phyloP scores from a whole-genome alignment of 2,888 invertebrate species.

The Drosophila anceps region DNA sequence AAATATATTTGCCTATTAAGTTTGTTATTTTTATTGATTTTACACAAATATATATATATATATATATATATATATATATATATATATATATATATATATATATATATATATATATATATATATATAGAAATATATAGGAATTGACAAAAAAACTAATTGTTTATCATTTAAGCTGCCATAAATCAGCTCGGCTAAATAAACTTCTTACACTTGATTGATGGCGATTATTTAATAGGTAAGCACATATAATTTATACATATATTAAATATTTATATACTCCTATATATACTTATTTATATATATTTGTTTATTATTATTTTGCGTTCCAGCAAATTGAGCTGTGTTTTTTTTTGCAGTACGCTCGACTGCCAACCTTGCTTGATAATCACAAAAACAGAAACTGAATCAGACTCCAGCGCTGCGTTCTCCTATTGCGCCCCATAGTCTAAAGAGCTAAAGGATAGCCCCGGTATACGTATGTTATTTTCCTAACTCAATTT shows the following conservation, averaged over 20 bases:
- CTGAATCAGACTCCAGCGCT: constrained; percentile 24
- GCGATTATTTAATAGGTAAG: constrained; percentile 28
- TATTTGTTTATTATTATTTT: constrained; percentile 42
- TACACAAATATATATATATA: too few relatives aligned
- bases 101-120: too few relatives aligned
- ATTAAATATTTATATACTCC: background rate
- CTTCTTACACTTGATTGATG: constrained; percentile 15
- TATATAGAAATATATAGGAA: background rate
- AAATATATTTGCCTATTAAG: background rate
- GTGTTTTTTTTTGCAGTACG: constrained; percentile 21
- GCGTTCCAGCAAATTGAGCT: constrained; percentile 37
- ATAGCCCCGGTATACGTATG: background rate
- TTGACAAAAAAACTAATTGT: background rate
- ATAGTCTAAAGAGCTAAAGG: background rate
- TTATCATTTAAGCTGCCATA: constrained; percentile 18
- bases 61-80: too few relatives aligned
- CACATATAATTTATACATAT: constrained; percentile 5
- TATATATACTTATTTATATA: background rate
- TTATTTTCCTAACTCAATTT: constrained; percentile 7
- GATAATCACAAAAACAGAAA: constrained; percentile 51
- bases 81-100: too few relatives aligned
- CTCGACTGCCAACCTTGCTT: constrained; percentile 33
- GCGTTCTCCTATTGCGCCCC: constrained; percentile 4
- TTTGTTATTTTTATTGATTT: too few relatives aligned
- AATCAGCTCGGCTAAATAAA: constrained; percentile 5